These are phyloP conservation scores for Atrichornis clamosus DNA, from an alignment of 2,113 vertebrate genomes.

Conservation along the genomic window DNA sequence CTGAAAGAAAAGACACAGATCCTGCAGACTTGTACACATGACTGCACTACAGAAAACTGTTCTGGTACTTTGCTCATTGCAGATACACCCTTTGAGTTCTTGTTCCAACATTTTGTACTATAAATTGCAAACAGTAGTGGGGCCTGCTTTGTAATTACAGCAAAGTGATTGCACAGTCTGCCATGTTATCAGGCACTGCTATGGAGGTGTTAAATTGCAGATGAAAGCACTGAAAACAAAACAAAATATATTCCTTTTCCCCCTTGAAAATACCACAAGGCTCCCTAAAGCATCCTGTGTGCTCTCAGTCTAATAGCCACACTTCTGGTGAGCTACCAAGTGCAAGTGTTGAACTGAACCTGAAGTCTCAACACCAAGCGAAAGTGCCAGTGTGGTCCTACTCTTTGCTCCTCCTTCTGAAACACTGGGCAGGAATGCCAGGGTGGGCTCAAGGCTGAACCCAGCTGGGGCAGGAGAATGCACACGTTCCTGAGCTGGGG, in stretches of 20 bases:
- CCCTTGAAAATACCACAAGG: background rate
- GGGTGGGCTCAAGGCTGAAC: background rate
- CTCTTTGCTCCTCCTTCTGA: background rate
- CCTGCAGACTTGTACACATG: background rate
- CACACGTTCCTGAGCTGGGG: background rate
- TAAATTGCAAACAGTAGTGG: background rate
- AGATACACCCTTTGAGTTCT: background rate
- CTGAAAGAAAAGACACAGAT: background rate
- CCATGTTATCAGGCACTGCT: background rate
- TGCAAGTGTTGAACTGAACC: background rate
- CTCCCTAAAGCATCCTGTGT: background rate
- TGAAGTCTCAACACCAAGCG: background rate
- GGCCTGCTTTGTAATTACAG: background rate
- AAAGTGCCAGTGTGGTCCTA: background rate
- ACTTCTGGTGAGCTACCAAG: background rate
- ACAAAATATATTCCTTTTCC: background rate
- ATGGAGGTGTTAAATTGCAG: background rate
- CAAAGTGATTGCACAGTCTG: background rate
- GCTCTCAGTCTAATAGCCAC: background rate
- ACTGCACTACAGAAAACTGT: background rate
- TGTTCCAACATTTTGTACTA: background rate
- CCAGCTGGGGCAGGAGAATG: background rate
- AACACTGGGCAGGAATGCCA: background rate
- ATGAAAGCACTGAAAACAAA: background rate
- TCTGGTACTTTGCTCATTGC: background rate